Evolutionary conservation across 2,113 vertebrate species (phyloP), one percentile per base, ranked within the genome.

Genomic region (Ammospiza caudacuta): DNA sequence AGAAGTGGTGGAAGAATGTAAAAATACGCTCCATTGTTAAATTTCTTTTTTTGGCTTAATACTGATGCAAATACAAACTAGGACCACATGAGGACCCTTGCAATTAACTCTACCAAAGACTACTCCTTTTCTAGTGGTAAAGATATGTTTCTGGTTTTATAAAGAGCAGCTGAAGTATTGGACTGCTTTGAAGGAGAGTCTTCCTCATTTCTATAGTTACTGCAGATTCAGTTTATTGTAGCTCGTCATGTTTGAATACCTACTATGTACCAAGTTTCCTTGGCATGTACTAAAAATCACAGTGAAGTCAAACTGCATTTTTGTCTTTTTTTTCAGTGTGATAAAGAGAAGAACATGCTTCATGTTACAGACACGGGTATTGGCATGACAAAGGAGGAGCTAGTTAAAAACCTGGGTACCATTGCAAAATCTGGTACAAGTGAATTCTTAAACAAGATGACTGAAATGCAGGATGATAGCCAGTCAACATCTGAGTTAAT

Each of bases 391-490:
- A 99, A 99, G 92, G 99, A 99, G 6, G 99, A 99, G 43, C 89
- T 99, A 46, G 98, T 99, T 47, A 99, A 98, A 97, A 99, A 99
- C 95, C 95, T 99, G 92, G 99, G 99, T 69, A 99, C 99, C 59
- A 99, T 99, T 75, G 99, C 99, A 15, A 99, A 99, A 89, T 99
- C 99, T 3, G 99, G 99, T 96, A 99, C 99, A 58, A 99, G 99
- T 73, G 99, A 99, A 98, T 99, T 99, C 97, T 97, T 99, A 75
- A 99, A 98, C 97, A 99, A 98, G 97, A 99, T 99, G 98, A 99
- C 98, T 1, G 99, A 99, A 73, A 98, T 99, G 93, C 99, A 99
- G 95, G 96, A 98, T 24, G 99, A 99, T 19, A 98, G 98, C 35
- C 99, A 99, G 97, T 99, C 99, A n/a, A 99, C 99, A 19, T 99